A percentile compares a stretch with the other conserved stretches of the same genome.
Evolutionary conservation across 2,888 invertebrate genomes (phyloP).

Genomic region (Leistus spinibarbis): DNA sequence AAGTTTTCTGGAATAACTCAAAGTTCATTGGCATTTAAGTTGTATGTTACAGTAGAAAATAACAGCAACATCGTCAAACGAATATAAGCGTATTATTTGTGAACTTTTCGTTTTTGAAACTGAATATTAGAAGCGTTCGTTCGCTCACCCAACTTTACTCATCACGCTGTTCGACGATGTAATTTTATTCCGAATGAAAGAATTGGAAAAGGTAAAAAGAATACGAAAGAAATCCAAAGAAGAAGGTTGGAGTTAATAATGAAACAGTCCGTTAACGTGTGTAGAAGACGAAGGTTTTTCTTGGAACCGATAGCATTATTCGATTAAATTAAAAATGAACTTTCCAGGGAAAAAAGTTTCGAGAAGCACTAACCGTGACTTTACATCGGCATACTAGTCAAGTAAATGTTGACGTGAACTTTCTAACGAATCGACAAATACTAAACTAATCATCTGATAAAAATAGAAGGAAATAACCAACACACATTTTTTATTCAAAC

Average conservation of each 20-base stretch:
- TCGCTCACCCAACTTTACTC: not conserved
- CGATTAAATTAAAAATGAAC: conserved; percentile 32
- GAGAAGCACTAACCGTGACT: not conserved
- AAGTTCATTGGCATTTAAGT: not conserved
- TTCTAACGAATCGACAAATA: not conserved
- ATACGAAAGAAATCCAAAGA: not conserved
- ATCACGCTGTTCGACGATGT: conserved; percentile 1
- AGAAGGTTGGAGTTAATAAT: conserved; percentile 14
- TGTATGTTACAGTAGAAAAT: not conserved
- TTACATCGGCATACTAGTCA: not conserved
- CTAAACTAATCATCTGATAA: not conserved
- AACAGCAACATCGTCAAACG: not conserved
- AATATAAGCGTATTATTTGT: not conserved
- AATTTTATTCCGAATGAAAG: conserved; percentile 7
- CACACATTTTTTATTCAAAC: not conserved
- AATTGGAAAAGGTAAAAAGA: not conserved
- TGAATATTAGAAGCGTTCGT: not conserved
- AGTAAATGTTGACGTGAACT: not conserved
- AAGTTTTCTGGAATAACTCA: not conserved
- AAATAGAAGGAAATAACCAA: not conserved
- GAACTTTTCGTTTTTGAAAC: not conserved
- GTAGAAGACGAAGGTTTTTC: conserved; percentile 16
- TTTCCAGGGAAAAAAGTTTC: conserved; percentile 14
- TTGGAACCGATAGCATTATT: conserved; percentile 28
- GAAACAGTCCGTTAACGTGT: conserved; percentile 17